Evolutionary conservation across 1,140 invertebrate species (phyloP), one percentile per base, ranked within the genome.

Genomic region (Drusus annulatus): DNA sequence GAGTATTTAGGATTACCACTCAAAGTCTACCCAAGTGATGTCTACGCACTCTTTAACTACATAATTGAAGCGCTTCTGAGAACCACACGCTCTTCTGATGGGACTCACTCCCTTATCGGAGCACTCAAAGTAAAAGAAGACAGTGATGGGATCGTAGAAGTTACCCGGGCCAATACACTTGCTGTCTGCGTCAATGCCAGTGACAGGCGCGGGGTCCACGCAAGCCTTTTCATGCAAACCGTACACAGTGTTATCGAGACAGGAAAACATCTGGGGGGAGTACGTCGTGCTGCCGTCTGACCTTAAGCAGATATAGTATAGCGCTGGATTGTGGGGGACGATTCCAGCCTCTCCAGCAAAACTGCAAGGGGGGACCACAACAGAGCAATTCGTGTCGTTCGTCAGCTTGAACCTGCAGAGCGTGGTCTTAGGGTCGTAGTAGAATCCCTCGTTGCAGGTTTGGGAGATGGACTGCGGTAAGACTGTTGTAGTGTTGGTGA

Each of bases 281-380:
- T 13, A 54, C 1, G 7, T 62, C 7, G 2, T 6, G 4, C 31
- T 25, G 31, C 52, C 23, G 21, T n/a, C 60, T 7, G 15, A n/a
- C 15, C 19, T n/a, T 8, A 83, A 28, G 51, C 81, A 83, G 7
- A 80, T 60, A 19, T 74, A 80, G 69, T 80, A 83, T 3, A 80
- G 19, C 4, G 28, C 54, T 1, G 79, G 56, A 15, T 80, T 78
- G 10, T n/a, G 51, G 13, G 15, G 0, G 19, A 83, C 23, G 0
- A 31, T 15, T 25, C 75, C 75, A 4, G 21, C 17, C 19, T 54
- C 17, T 23, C 45, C 56, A 17, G 21, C n/a, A 16, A 3, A 21
- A 8, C 17, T 54, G 58, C 78, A 82, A 10, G 54, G 54, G 31
- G 25, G 23, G 6, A 52, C 31, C 17, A 8, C 50, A 8, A 28